phyloP scores from a whole-genome alignment of 2,888 invertebrate species.

The Drosophila incognita region DNA sequence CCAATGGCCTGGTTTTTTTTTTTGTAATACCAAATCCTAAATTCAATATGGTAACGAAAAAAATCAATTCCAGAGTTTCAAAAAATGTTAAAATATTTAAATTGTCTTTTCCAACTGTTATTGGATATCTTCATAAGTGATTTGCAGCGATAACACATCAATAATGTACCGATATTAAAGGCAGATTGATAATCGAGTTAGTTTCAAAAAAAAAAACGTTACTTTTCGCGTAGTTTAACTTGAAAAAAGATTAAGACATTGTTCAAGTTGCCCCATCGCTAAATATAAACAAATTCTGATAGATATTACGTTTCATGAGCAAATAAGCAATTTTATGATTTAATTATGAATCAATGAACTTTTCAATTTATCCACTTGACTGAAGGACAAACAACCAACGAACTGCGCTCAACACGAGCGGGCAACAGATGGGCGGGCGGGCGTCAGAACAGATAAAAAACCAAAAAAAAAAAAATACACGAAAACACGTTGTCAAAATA shows the following conservation, averaged over 20 bases:
- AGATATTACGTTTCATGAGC: conserved; percentile 47
- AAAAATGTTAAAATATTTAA: background rate
- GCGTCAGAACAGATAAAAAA: background rate
- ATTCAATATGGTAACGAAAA: background rate
- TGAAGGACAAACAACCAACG: conserved; percentile 67
- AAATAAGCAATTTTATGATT: conserved; percentile 46
- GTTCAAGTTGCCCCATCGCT: conserved; percentile 11
- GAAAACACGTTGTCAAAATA: conserved; percentile 60
- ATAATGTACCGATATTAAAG: conserved; percentile 10
- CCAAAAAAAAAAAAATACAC: conserved; percentile 26
- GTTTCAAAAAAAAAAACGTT: conserved; percentile 6
- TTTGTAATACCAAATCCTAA: conserved; percentile 19
- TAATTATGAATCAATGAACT: conserved; percentile 77
- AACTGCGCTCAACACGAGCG: conserved; percentile 27
- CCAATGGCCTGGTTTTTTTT: conserved; percentile 51
- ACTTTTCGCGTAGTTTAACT: conserved; percentile 1
- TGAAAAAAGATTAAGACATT: background rate
- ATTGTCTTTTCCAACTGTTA: background rate
- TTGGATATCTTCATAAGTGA: background rate
- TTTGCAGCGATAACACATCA: background rate
- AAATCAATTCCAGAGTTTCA: conserved; percentile 15
- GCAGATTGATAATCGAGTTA: background rate
- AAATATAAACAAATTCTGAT: conserved; percentile 18
- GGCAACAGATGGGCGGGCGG: conserved; percentile 1
- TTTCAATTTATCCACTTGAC: conserved; percentile 42